phyloP scores from a whole-genome alignment of 2,113 vertebrate genomes.

The Crotophaga sulcirostris region DNA sequence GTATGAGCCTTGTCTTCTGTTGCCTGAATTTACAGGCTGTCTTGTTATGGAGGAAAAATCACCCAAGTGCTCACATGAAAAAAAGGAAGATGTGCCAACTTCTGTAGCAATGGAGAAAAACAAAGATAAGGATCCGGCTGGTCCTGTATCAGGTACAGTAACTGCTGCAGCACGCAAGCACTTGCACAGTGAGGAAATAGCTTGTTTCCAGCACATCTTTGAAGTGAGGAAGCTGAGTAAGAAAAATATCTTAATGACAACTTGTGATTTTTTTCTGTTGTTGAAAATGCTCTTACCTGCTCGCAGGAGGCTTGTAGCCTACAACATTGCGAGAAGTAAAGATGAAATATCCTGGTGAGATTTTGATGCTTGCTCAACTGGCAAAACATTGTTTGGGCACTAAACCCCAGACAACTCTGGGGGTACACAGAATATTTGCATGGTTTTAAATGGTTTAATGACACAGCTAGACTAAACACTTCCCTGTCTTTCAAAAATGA shows the following conservation, averaged over 20 bases:
- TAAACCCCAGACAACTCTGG: not conserved
- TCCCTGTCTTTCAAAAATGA: not conserved
- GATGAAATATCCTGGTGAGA: accelerated
- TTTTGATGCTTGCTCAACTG: not conserved
- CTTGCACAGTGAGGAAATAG: accelerated
- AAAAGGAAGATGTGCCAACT: not conserved
- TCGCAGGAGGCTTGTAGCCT: too few species aligned
- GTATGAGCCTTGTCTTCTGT: not conserved
- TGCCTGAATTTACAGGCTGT: not conserved
- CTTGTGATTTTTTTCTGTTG: not conserved
- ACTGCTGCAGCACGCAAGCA: not conserved
- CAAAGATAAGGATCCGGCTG: not conserved
- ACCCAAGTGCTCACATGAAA: not conserved
- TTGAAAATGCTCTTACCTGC: not conserved
- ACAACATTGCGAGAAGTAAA: not conserved
- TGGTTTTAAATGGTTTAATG: not conserved
- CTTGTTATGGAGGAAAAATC: not conserved
- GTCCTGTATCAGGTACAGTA: not conserved
- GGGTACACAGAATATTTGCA: not conserved
- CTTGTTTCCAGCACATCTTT: not conserved
- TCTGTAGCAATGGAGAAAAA: not conserved
- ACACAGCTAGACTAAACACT: too few species aligned
- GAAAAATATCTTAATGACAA: not conserved
- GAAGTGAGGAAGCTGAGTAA: not conserved
- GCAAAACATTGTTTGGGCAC: not conserved